Evolutionary conservation across 1,140 invertebrate genomes (phyloP).

Genomic region (Whitmania pigra): DNA sequence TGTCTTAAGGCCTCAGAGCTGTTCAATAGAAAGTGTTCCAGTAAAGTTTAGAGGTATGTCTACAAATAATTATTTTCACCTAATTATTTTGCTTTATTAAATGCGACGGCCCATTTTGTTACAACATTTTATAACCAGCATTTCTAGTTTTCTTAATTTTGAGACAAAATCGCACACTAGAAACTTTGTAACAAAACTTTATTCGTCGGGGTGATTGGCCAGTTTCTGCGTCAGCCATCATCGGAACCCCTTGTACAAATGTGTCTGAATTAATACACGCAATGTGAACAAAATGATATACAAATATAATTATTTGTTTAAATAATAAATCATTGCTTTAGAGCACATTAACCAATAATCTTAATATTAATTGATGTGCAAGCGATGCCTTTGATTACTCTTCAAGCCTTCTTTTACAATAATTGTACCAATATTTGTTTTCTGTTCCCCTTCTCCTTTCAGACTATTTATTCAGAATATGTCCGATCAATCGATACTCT

Average conservation of each 20-base stretch:
- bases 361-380: background rate
- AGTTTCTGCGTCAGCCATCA: too few species aligned
- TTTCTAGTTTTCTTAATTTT: too few species aligned
- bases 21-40: conserved; percentile 80
- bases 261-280: too few species aligned
- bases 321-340: background rate
- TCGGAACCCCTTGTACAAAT: too few species aligned
- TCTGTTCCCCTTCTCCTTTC: conserved; percentile 23
- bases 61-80: too few species aligned
- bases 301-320: background rate
- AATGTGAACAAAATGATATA: too few species aligned
- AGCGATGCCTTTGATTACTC: background rate
- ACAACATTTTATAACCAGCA: too few species aligned
- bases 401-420: background rate
- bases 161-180: too few species aligned
- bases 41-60: conserved; percentile 83
- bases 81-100: too few species aligned
- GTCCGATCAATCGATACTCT: conserved; percentile 95
- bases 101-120: too few species aligned
- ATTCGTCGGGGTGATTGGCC: too few species aligned
- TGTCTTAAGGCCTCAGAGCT: conserved; percentile 85
- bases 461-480: conserved; percentile 99
- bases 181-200: too few species aligned
- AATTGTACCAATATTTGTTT: background rate
- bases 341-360: background rate